These are phyloP conservation scores for Hybos culiciformis DNA, from an alignment of 2,888 invertebrate genomes.

Conservation along the genomic window DNA sequence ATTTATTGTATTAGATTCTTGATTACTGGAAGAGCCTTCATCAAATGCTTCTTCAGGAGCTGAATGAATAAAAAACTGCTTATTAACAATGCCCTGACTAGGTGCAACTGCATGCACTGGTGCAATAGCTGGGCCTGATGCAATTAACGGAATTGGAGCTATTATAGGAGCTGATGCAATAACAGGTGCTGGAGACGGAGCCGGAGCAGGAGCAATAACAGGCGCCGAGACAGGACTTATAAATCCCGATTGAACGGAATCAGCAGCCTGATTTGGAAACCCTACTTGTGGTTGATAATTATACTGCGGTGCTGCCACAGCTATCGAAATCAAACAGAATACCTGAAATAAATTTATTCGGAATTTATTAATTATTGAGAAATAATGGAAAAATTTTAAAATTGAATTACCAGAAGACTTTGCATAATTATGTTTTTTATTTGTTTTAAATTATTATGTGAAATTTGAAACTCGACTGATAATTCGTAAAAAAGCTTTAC, in stretches of 20 bases:
- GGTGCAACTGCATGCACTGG: neutral
- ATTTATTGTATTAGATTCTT: constrained; percentile 17
- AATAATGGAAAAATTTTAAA: no score
- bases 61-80: constrained; percentile 17
- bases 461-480: no score
- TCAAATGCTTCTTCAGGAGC: constrained; percentile 18
- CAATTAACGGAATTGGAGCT: neutral
- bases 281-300: constrained; percentile 1
- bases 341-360: constrained; percentile 16
- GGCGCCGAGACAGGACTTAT: no score
- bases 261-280: no score
- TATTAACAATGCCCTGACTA: constrained; percentile 9
- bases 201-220: no score
- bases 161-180: neutral
- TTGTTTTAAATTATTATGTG: no score
- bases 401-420: no score
- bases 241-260: no score
- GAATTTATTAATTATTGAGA: no score
- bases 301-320: constrained; percentile 13
- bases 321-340: constrained; percentile 18
- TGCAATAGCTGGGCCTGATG: neutral
- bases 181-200: no score
- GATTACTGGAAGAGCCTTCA: neutral
- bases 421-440: no score
- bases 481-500: no score